These are phyloP conservation scores for Tadarida brasiliensis DNA, from an alignment of 2,797 vertebrate genomes.

Conservation along the genomic window DNA sequence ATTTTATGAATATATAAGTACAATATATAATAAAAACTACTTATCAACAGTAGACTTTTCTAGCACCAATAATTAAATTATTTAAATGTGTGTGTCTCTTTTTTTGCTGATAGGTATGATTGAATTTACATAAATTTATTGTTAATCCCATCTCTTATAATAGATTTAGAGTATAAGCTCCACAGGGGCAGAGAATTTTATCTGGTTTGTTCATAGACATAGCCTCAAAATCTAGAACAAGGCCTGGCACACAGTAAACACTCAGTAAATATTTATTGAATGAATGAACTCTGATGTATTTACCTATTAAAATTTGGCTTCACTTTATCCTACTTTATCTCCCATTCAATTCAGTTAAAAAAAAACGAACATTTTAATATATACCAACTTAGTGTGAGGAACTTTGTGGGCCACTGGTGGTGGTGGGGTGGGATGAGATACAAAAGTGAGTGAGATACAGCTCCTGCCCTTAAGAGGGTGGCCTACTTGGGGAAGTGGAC, in stretches of 20 bases:
- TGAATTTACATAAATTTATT: constrained; percentile 50
- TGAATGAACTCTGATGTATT: not conserved
- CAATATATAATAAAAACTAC: not conserved
- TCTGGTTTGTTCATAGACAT: not conserved
- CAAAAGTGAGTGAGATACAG: not conserved
- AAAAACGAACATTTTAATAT: not conserved
- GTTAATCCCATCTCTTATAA: not conserved
- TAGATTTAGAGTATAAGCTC: constrained; percentile 15
- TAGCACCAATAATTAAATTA: constrained; percentile 18
- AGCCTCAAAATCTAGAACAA: not conserved
- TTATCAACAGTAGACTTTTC: not conserved
- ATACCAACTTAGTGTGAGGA: not conserved
- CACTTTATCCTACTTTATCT: constrained; percentile 35
- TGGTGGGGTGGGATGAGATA: not conserved
- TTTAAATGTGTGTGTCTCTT: not conserved
- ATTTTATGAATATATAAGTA: constrained; percentile 32
- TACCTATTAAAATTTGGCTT: constrained; percentile 26
- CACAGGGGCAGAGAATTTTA: not conserved
- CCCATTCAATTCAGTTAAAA: constrained; percentile 22
- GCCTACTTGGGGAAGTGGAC: not conserved
- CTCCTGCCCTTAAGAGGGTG: not conserved
- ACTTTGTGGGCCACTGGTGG: not conserved
- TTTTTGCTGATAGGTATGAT: not conserved
- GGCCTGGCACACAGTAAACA: not conserved
- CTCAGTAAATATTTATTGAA: constrained; percentile 42